Conservation (phyloP, 2,113 vertebrate genomes). For the Gopherus flavomarginatus region DNA sequence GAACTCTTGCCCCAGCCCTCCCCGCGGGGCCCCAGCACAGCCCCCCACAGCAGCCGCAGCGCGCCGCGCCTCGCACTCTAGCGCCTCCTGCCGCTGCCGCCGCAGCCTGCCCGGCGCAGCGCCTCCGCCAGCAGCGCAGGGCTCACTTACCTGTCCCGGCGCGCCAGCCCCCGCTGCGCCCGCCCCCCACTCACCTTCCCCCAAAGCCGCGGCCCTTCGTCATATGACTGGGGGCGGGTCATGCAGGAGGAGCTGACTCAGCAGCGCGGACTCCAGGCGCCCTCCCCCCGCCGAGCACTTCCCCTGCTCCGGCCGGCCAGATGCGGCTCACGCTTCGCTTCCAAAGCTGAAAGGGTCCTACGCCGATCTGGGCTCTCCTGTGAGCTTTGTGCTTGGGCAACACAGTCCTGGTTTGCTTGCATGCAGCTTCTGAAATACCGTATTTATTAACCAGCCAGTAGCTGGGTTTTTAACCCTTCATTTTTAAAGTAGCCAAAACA, state of each 20-base stretch:
- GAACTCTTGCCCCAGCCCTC: not conserved
- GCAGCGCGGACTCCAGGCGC: not conserved
- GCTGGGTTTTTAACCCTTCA: too few relatives aligned
- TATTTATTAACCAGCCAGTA: too few relatives aligned
- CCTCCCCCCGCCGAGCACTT: not conserved
- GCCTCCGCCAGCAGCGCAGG: not conserved
- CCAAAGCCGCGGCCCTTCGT: not conserved
- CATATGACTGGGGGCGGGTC: not conserved
- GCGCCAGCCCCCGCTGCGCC: not conserved
- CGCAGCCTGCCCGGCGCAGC: not conserved
- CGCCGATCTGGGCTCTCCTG: not conserved
- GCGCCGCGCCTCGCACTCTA: not conserved
- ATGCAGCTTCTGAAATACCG: too few relatives aligned
- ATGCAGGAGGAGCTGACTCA: not conserved
- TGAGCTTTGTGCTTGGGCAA: not conserved
- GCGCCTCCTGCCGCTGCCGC: too few relatives aligned
- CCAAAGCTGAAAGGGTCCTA: not conserved
- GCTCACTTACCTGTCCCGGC: not conserved
- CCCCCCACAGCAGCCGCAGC: too few relatives aligned
- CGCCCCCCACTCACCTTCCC: not conserved
- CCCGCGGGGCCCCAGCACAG: too few relatives aligned
- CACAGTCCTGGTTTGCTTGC: too few relatives aligned
- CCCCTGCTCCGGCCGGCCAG: not conserved
- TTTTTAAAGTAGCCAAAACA: too few relatives aligned
- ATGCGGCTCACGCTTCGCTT: not conserved